These are phyloP conservation scores for Conus canariensis DNA, from an alignment of 2,888 invertebrate genomes.

Conservation along the genomic window DNA sequence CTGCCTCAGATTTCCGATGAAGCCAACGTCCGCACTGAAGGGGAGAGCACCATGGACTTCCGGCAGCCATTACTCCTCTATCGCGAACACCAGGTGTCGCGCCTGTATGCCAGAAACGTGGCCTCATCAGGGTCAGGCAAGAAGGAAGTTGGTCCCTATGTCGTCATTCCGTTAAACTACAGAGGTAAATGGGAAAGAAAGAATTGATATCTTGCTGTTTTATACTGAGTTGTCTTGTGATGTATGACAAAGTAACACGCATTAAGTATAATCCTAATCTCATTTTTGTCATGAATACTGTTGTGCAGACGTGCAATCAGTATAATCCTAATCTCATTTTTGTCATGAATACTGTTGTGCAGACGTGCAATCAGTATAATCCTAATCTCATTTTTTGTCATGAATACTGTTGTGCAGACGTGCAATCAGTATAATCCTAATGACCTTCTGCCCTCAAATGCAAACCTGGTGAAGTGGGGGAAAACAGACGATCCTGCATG, in stretches of 20 bases:
- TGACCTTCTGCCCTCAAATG: too few relatives aligned
- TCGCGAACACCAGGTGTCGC: conserved; percentile 39
- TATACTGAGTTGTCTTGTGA: background rate
- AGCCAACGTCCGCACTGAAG: conserved; percentile 28
- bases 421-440: background rate
- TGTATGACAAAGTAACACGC: background rate
- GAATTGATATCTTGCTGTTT: background rate
- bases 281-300: too few relatives aligned
- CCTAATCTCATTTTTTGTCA: too few relatives aligned
- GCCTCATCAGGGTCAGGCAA: background rate
- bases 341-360: too few relatives aligned
- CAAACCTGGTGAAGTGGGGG: too few relatives aligned
- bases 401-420: too few relatives aligned
- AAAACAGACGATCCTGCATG: too few relatives aligned
- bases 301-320: background rate
- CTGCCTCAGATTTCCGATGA: conserved; percentile 28
- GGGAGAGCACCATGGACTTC: conserved; percentile 38
- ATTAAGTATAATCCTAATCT: background rate
- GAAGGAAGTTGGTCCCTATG: conserved; percentile 30
- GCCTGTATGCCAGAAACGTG: conserved; percentile 38
- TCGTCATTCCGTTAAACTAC: conserved; percentile 29
- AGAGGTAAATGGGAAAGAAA: background rate
- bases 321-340: background rate
- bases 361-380: background rate
- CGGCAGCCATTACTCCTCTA: conserved; percentile 40